Evolutionary conservation across 92 coral and sea anemone species (phyloP), one percentile per base, ranked within the genome.

Genomic region (Porites lobata): DNA sequence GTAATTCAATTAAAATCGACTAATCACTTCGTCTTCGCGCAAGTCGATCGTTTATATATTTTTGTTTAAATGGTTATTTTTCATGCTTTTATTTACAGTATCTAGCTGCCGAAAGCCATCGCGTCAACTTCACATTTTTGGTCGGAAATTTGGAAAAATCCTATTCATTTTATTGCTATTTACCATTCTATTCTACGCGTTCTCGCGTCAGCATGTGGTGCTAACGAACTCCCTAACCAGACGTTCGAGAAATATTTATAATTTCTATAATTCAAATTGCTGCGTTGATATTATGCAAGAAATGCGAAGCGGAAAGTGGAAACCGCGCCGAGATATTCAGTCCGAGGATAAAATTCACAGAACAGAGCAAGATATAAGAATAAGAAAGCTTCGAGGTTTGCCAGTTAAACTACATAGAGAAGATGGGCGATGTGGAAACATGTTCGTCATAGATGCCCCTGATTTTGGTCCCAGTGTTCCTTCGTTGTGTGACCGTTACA

Each of bases 281-380:
- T 92, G 95, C 69, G 68, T 17, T 22, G 77, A 89, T 21, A 63
- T 86, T 57, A 32, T 77, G 12, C 26, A 65, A 43, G 88, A 81
- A 24, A 85, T 92, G 88, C 71, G 78, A 17, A 65, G 75, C 20
- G 94, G 94, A 50, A 79, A 71, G 15, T 94, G 96, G 96, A 88
- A 59, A 22, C 62, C 61, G 63, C 89, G 84, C 50, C 68, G 58
- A 6, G 80, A 78, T 7, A 54, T 94, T 52, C 87, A 76, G 4
- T 21, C 71, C 59, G 64, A 38, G 64, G 91, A 87, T 61, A 17
- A 62, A 21, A 15, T 24, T 8, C 79, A 65, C 24, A 83, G 96
- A 9, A 26, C 9, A 11, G 62, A 72, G 9, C 65, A 57, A 50
- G 92, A 94, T 50, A 24, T 85, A 0, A 7, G 80, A 32, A 86